Evolutionary conservation across 1,140 invertebrate genomes (phyloP), one percentile per base, ranked within the genome.

Genomic region (Trichonephila inaurata): DNA sequence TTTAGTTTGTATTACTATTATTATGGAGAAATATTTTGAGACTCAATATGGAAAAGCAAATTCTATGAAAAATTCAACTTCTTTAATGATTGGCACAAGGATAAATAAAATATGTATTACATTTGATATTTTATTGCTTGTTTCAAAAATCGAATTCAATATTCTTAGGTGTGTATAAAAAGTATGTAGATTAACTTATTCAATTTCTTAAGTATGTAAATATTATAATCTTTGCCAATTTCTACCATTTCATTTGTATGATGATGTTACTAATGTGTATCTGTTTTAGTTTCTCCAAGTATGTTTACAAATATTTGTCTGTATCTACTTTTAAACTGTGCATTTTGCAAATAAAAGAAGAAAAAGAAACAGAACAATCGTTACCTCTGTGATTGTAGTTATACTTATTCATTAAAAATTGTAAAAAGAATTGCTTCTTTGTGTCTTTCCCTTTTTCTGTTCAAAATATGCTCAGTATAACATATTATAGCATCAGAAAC

Each of bases 341-440:
- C 28, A 62, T 62, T 87, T 62, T 87, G 40, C 28, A 87, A 87
- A 87, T 87, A 64, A 61, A 82, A 58, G 28, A 40, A 89, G 62
- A 89, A 69, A 33, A 91, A 91, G 66, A 58, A 62, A 90, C 28
- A 83, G 77, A 91, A 91, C 90, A 91, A 91, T 91, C 90, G 81
- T 91, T 24, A 91, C 81, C 40, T 91, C 90, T 91, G 90, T 91
- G 77, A 91, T 91, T 91, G 90, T 91, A 91, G 90, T 83, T 91
- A 85, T 85, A 85, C 82, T 58, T 58, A 85, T 58, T 85, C 82
- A 85, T 85, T 85, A 85, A 85, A 85, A 60, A 85, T 85, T 18
- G n/a, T 58, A 60, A 58, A 58, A 85, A 58, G 51, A 85, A 85
- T 18, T 19, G 8, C 8, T 44, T 12, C 24, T 6, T 24, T 85